A percentile compares a stretch with the other conserved stretches of the same genome.
Evolutionary conservation across 2,888 invertebrate genomes (phyloP).

Genomic region (Cephus pygmeus): DNA sequence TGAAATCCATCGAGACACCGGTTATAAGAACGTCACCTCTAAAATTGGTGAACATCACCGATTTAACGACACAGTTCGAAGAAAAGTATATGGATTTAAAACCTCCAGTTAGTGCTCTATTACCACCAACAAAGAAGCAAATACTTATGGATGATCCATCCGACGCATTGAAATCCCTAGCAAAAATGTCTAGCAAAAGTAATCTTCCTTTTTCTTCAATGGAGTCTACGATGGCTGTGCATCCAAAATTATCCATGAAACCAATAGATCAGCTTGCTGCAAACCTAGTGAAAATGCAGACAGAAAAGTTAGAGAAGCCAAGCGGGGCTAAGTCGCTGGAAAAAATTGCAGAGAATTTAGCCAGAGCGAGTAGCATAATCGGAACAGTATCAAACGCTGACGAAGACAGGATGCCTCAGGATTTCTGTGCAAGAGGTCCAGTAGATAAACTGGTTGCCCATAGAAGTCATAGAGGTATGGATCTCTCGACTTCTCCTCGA

Average conservation of each 20-base stretch:
- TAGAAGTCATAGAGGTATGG: conserved; percentile 53
- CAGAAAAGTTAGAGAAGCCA: conserved; percentile 56
- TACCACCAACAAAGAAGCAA: conserved; percentile 27
- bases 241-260: conserved; percentile 53
- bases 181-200: conserved; percentile 34
- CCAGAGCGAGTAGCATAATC: conserved; percentile 45
- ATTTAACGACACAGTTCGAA: conserved; percentile 44
- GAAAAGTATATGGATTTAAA: conserved; percentile 31
- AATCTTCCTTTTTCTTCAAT: conserved; percentile 25
- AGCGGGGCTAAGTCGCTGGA: conserved; percentile 52
- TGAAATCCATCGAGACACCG: conserved; percentile 58
- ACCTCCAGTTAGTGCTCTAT: conserved; percentile 20
- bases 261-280: conserved; percentile 61
- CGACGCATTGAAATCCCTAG: conserved; percentile 33
- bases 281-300: conserved; percentile 55
- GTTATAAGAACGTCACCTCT: conserved; percentile 59
- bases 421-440: conserved; percentile 37
- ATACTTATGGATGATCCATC: conserved; percentile 25
- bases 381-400: conserved; percentile 15
- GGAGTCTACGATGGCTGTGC: conserved; percentile 28
- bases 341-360: conserved; percentile 62
- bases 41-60: conserved; percentile 50
- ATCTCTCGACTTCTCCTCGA: conserved; percentile 55
- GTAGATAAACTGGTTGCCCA: conserved; percentile 8
- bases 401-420: conserved; percentile 45